Percentiles rank a stretch among this genome's conserved stretches.
phyloP scores from a whole-genome alignment of 2,888 invertebrate genomes.

The Athalia cordata region DNA sequence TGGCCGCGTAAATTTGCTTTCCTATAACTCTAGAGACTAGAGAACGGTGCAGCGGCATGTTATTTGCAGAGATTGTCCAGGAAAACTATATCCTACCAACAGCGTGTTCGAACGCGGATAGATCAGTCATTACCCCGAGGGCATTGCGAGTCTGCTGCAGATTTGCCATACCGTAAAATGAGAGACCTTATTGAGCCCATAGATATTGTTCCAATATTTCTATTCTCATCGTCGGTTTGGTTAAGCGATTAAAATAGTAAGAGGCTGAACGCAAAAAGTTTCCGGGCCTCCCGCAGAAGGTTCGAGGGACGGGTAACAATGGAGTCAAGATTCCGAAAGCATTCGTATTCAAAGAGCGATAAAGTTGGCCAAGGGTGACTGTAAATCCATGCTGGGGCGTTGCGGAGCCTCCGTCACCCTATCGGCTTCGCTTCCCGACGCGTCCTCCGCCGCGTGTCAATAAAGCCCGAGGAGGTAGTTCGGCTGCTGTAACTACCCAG shows the following conservation, averaged over 20 bases:
- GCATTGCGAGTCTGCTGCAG: neutral
- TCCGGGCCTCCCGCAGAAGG: neutral
- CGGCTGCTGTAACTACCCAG: neutral
- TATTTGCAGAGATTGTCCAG: conserved; percentile 8
- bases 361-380: conserved; percentile 25
- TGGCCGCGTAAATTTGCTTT: conserved; percentile 23
- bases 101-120: too few relatives aligned
- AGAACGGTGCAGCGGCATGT: neutral
- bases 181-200: neutral
- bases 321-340: conserved; percentile 18
- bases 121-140: conserved; percentile 6
- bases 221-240: too few relatives aligned
- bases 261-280: neutral
- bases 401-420: neutral
- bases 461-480: conserved; percentile 12
- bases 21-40: conserved; percentile 28
- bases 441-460: conserved; percentile 26
- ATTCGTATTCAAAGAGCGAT: conserved; percentile 12
- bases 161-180: too few relatives aligned
- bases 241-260: neutral
- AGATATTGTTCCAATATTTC: too few relatives aligned
- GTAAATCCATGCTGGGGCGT: conserved; percentile 27
- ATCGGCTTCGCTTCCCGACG: neutral
- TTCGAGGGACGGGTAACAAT: conserved; percentile 8
- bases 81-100: conserved; percentile 2